Evolutionary conservation across 2,888 invertebrate species (phyloP).

Genomic region (Drosophila neutralis): DNA sequence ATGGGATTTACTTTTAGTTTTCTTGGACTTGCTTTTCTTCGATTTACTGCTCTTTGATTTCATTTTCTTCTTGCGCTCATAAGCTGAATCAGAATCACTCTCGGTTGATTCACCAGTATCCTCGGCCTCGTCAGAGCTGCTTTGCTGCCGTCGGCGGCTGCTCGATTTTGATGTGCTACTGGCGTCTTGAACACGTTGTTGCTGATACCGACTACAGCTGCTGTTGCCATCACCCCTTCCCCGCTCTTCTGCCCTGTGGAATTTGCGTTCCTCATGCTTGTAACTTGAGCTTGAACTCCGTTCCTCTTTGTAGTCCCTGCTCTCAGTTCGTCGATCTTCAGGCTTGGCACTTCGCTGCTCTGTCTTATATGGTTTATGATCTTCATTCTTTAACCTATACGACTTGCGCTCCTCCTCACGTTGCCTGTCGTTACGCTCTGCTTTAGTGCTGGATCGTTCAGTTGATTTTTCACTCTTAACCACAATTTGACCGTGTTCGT

Average conservation of each 20-base stretch:
- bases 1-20: constrained; percentile 67
- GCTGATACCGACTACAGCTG: constrained; percentile 37
- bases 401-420: constrained; percentile 36
- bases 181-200: constrained; percentile 29
- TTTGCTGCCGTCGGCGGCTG: constrained; percentile 36
- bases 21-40: constrained; percentile 71
- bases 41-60: constrained; percentile 61
- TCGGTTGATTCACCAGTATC: constrained; percentile 72
- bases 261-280: constrained; percentile 31
- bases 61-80: constrained; percentile 69
- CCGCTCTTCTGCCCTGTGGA: constrained; percentile 23
- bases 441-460: constrained; percentile 19
- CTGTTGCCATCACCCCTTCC: constrained; percentile 26
- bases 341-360: constrained; percentile 14
- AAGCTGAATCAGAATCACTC: constrained; percentile 69
- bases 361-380: constrained; percentile 28
- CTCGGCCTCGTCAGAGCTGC: constrained; percentile 67
- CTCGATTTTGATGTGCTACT: constrained; percentile 44
- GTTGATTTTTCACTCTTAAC: constrained; percentile 53
- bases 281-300: constrained; percentile 3
- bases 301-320: constrained; percentile 21
- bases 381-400: constrained; percentile 39
- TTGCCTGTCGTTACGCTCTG: constrained; percentile 28
- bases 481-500: constrained; percentile 79
- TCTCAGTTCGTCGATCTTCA: constrained; percentile 34